Evolutionary conservation across 2,113 vertebrate species (phyloP).

Genomic region (Psilopsiagon aurifrons): DNA sequence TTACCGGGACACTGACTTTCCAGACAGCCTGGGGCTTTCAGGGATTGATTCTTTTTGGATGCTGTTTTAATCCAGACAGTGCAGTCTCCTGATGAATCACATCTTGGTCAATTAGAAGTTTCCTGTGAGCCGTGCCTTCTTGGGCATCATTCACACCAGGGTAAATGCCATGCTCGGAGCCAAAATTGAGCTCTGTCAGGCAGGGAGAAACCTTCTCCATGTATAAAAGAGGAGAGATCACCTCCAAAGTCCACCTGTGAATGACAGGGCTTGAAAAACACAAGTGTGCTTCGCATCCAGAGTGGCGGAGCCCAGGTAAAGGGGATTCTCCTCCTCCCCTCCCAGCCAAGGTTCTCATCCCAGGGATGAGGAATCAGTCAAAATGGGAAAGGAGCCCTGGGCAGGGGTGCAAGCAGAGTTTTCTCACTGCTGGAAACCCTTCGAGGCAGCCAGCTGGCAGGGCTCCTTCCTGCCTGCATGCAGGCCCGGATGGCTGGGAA

Average conservation of each 20-base stretch:
- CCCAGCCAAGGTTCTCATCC: neutral
- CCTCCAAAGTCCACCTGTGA: neutral
- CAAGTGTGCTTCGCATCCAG: neutral
- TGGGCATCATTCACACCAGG: neutral
- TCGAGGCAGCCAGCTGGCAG: conserved; percentile 20
- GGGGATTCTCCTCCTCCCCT: neutral
- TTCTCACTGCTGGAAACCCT: neutral
- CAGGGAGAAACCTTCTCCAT: neutral
- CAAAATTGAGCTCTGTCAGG: neutral
- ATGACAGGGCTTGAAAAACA: neutral
- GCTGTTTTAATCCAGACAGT: neutral
- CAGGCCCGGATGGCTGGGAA: neutral
- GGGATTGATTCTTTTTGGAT: neutral
- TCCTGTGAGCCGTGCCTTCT: neutral
- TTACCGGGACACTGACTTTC: neutral
- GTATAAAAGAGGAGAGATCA: neutral
- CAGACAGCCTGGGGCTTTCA: neutral
- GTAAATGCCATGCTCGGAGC: neutral
- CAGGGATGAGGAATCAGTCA: neutral
- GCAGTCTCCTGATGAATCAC: neutral
- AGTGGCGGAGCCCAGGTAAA: fast-evolving
- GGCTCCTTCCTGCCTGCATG: neutral
- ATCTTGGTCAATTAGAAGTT: neutral
- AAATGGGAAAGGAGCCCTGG: neutral
- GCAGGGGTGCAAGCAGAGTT: neutral